Conservation (phyloP, 2,797 vertebrate genomes). For the Perodicticus potto region DNA sequence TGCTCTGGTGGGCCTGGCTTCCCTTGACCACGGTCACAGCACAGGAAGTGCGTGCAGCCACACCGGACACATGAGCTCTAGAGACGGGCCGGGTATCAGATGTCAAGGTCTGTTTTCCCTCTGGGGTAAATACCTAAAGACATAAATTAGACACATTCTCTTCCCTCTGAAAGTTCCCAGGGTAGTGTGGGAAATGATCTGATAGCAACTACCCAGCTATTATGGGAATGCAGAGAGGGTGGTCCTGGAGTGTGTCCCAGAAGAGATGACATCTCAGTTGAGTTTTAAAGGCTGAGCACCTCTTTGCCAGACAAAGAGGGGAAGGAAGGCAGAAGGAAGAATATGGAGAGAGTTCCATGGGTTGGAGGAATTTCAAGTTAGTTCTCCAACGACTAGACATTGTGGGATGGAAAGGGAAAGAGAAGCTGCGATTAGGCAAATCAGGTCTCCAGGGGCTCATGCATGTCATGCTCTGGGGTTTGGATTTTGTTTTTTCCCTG, state of each 20-base stretch:
- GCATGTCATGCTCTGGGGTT: neutral
- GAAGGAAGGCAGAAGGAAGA: constrained; percentile 6
- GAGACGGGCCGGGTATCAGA: neutral
- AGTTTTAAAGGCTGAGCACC: neutral
- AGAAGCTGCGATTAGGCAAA: neutral
- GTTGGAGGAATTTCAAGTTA: constrained; percentile 55
- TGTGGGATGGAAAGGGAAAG: neutral
- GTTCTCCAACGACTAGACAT: neutral
- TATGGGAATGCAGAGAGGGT: neutral
- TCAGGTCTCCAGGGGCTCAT: neutral
- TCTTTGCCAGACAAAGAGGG: neutral
- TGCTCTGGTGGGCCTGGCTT: neutral
- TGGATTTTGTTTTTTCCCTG: neutral
- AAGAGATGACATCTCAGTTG: neutral
- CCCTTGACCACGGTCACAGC: neutral
- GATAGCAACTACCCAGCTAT: neutral
- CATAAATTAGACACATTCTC: neutral
- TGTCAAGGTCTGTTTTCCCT: neutral
- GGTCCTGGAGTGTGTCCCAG: neutral
- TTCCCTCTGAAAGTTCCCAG: neutral
- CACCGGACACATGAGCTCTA: neutral
- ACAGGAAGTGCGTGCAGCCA: neutral
- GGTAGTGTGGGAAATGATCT: neutral
- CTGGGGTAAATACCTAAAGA: neutral
- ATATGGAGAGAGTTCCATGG: neutral